phyloP scores from a whole-genome alignment of 2,113 vertebrate species.

The Upupa epops region DNA sequence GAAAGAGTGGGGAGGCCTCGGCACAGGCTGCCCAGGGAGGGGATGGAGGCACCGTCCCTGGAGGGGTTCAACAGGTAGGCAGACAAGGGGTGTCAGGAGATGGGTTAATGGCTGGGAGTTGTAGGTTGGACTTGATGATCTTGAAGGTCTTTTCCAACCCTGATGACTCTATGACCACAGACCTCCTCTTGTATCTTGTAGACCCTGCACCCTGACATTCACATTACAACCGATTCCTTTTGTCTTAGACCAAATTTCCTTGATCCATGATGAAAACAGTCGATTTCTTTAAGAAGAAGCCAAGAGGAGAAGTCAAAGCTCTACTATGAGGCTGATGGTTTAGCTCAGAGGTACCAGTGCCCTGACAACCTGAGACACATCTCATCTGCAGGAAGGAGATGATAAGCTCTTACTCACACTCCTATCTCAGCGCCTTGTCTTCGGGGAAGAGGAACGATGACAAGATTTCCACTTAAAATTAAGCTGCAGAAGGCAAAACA shows the following conservation, averaged over 20 bases:
- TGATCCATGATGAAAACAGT: not conserved
- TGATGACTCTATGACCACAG: too few species aligned
- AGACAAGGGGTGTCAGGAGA: too few species aligned
- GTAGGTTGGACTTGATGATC: too few species aligned
- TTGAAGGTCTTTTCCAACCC: too few species aligned
- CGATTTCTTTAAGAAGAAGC: not conserved
- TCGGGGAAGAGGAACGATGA: conserved; percentile 21
- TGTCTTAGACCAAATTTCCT: not conserved
- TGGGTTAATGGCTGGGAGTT: too few species aligned
- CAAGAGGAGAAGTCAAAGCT: not conserved
- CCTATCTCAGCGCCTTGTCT: not conserved
- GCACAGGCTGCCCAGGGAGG: too few species aligned
- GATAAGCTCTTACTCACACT: conserved; percentile 1
- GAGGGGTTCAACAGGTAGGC: too few species aligned
- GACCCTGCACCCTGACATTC: not conserved
- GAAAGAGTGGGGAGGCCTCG: too few species aligned
- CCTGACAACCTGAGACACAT: not conserved
- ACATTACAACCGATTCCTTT: not conserved
- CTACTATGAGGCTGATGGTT: not conserved
- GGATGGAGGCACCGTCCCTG: too few species aligned
- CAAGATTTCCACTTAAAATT: conserved; percentile 24
- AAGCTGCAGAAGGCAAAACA: conserved; percentile 22
- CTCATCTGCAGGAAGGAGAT: not conserved
- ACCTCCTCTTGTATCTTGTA: not conserved
- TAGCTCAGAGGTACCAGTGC: not conserved